Evolutionary conservation across 2,113 vertebrate genomes (phyloP).

Genomic region (Mesitornis unicolor): DNA sequence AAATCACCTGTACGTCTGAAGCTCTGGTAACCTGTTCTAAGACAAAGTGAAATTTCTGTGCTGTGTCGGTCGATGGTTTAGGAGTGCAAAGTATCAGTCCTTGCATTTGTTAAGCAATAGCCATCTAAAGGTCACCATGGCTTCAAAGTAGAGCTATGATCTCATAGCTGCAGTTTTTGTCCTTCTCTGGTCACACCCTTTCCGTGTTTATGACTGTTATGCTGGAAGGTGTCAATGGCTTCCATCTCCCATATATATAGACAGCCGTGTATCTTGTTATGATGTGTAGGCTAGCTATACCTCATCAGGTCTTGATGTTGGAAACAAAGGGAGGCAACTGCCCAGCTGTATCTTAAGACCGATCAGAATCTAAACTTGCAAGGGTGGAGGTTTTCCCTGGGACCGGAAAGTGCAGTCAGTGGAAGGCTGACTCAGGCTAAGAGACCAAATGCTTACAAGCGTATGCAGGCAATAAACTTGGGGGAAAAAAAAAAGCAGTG

Average conservation of each 20-base stretch:
- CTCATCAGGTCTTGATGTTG: not conserved
- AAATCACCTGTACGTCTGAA: not conserved
- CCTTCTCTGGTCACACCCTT: constrained; percentile 48
- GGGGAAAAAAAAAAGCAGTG: not conserved
- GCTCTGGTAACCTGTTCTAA: not conserved
- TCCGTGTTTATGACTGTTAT: not conserved
- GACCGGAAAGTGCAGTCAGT: not conserved
- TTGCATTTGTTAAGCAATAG: not conserved
- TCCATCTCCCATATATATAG: not conserved
- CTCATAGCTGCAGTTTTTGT: constrained; percentile 45
- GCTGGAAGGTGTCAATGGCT: not conserved
- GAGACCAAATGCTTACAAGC: not conserved
- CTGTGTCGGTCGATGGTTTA: accelerated
- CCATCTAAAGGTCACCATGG: constrained; percentile 14
- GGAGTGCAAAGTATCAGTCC: not conserved
- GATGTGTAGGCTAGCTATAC: not conserved
- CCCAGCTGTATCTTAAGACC: not conserved
- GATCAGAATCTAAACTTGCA: not conserved
- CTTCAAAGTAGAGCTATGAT: constrained; percentile 35
- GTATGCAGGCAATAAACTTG: not conserved
- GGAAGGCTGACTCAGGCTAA: not conserved
- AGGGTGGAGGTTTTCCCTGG: not conserved
- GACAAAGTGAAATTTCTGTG: not conserved
- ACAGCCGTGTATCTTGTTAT: not conserved
- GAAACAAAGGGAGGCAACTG: not conserved